phyloP scores from a whole-genome alignment of 2,888 invertebrate genomes.

The Chrysolina oricalcia region DNA sequence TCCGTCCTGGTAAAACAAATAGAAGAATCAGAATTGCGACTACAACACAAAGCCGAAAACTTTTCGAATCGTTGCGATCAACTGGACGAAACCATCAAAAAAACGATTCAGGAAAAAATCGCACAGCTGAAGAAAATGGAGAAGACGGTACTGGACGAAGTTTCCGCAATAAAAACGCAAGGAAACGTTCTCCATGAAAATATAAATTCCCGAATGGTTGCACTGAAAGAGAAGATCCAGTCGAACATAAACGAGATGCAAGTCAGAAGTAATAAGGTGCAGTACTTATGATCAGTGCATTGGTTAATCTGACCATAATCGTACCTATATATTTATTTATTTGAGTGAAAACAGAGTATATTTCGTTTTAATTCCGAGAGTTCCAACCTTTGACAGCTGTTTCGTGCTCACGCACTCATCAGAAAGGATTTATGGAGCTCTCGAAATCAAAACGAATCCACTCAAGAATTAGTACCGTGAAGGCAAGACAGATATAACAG shows the following conservation, averaged over 20 bases:
- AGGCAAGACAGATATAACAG: too few species aligned
- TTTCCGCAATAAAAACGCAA: conserved; percentile 70
- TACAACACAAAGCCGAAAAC: conserved; percentile 75
- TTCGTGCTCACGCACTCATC: too few species aligned
- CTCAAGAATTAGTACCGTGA: too few species aligned
- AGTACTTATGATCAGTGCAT: not conserved
- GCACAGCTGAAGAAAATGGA: conserved; percentile 71
- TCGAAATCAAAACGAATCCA: too few species aligned
- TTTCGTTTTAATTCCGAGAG: too few species aligned
- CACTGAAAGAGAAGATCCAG: conserved; percentile 71
- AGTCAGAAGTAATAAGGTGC: conserved; percentile 62
- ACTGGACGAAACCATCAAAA: conserved; percentile 73
- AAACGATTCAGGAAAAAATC: conserved; percentile 74
- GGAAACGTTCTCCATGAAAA: conserved; percentile 72
- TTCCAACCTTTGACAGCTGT: too few species aligned
- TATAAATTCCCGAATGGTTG: conserved; percentile 72
- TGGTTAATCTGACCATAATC: not conserved
- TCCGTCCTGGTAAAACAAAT: conserved; percentile 75
- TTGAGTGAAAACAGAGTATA: too few species aligned
- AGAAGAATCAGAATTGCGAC: conserved; percentile 72
- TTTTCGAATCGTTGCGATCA: conserved; percentile 76
- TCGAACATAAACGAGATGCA: conserved; percentile 56
- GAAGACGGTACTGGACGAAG: conserved; percentile 70
- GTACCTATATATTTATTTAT: too few species aligned
- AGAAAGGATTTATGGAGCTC: too few species aligned